Evolutionary conservation across 2,113 vertebrate species (phyloP).

Genomic region (Pelvicachromis taeniatus): DNA sequence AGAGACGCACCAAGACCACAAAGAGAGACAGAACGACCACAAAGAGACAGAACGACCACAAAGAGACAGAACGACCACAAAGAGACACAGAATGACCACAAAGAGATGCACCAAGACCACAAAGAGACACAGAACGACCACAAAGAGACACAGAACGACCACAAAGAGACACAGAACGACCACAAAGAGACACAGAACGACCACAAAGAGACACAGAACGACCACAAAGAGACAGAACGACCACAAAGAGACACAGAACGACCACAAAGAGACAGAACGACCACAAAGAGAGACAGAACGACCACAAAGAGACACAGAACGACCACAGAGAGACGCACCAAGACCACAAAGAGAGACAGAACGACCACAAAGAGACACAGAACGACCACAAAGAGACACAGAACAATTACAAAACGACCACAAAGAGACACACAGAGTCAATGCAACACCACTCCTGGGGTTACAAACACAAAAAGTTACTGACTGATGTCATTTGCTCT

Average conservation of each 20-base stretch:
- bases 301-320: too few relatives aligned
- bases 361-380: rapidly evolving
- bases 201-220: neutral
- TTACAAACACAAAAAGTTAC: neutral
- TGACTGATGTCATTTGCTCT: neutral
- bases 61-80: rapidly evolving
- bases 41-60: rapidly evolving
- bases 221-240: neutral
- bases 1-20: too few relatives aligned
- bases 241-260: rapidly evolving
- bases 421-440: neutral
- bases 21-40: rapidly evolving
- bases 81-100: too few relatives aligned
- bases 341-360: too few relatives aligned
- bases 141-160: rapidly evolving
- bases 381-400: rapidly evolving
- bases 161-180: rapidly evolving
- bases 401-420: neutral
- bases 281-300: rapidly evolving
- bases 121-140: too few relatives aligned
- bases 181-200: too few relatives aligned
- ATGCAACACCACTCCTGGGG: neutral
- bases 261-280: rapidly evolving
- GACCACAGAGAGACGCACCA: too few relatives aligned
- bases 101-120: too few relatives aligned